Evolutionary conservation across 1,140 invertebrate species (phyloP).

Genomic region (Drosophila repleta): DNA sequence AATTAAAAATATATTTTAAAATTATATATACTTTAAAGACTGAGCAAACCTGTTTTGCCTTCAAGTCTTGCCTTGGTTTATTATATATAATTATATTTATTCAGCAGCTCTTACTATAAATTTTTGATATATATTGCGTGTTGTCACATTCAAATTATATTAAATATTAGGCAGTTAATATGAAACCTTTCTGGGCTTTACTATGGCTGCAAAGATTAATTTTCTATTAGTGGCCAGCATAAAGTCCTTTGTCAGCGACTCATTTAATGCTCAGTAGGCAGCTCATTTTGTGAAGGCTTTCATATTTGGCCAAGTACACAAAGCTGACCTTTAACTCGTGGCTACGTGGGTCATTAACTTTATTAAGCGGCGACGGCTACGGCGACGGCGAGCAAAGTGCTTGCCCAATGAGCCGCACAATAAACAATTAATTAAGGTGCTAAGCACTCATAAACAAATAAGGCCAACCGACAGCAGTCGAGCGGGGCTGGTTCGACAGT

Average conservation of each 20-base stretch:
- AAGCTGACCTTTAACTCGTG: slow-evolving; percentile 26
- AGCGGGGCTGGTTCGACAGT: slow-evolving; percentile 9
- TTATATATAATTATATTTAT: neutral
- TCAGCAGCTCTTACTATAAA: too few species aligned
- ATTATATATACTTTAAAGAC: neutral
- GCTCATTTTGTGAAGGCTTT: slow-evolving; percentile 5
- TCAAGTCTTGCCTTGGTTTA: neutral
- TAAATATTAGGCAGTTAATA: too few species aligned
- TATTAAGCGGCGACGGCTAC: neutral
- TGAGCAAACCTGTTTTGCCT: neutral
- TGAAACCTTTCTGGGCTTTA: too few species aligned
- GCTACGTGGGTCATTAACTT: slow-evolving; percentile 42
- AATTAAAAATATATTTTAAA: neutral
- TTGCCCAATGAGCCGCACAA: slow-evolving; percentile 57
- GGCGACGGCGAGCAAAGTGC: neutral
- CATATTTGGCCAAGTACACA: slow-evolving; percentile 1
- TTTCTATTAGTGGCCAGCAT: neutral
- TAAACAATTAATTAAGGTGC: slow-evolving; percentile 67
- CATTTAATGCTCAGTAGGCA: neutral
- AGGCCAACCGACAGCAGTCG: neutral
- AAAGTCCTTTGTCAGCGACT: neutral
- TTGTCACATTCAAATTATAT: too few species aligned
- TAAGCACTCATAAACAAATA: slow-evolving; percentile 38
- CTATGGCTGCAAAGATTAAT: too few species aligned
- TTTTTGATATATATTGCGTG: too few species aligned